Evolutionary conservation across 2,113 vertebrate genomes (phyloP).

Genomic region (Leptodactylus fuscus): DNA sequence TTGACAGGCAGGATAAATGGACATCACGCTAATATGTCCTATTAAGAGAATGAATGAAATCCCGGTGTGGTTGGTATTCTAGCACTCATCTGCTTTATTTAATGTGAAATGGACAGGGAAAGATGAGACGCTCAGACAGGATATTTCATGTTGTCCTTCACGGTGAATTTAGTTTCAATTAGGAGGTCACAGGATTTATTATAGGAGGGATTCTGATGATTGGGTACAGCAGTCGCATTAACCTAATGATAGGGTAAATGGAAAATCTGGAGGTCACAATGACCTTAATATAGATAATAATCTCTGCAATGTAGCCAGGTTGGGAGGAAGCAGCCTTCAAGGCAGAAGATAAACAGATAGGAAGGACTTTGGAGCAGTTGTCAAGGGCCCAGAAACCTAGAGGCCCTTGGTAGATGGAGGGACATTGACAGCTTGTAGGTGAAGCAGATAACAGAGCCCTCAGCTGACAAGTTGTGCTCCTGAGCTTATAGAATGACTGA

Average conservation of each 20-base stretch:
- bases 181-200: conserved; percentile 27
- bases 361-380: neutral
- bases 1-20: conserved; percentile 64
- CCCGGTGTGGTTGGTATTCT: conserved; percentile 61
- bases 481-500: neutral
- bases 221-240: conserved; percentile 16
- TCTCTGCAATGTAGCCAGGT: neutral
- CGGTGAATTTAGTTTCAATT: conserved; percentile 59
- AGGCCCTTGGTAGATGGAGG: neutral
- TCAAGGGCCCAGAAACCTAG: neutral
- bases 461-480: neutral
- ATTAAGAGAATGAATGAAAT: conserved; percentile 64
- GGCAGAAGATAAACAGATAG: neutral
- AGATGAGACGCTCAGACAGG: conserved; percentile 36
- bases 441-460: neutral
- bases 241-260: conserved; percentile 19
- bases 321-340: too few relatives aligned
- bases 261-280: neutral
- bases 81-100: conserved; percentile 63
- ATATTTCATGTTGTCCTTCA: conserved; percentile 58
- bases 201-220: conserved; percentile 28
- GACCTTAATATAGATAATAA: neutral
- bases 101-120: conserved; percentile 39
- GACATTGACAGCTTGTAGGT: neutral
- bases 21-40: conserved; percentile 58